Conservation (phyloP, 2,113 vertebrate species). For the Synchiropus splendidus region DNA sequence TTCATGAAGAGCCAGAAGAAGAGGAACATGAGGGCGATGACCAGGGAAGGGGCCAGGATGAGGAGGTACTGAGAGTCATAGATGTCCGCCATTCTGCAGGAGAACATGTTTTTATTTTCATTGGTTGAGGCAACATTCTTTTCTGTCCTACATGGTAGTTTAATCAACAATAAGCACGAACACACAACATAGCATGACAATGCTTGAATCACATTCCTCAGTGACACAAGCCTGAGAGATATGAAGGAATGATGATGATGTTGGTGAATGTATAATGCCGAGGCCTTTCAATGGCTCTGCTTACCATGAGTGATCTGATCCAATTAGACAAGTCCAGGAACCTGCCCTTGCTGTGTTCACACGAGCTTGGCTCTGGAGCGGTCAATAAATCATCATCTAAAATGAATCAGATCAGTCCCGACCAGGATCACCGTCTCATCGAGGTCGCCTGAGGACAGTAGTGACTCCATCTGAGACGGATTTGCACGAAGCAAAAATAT, state of each 20-base stretch:
- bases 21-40: slow-evolving; percentile 90
- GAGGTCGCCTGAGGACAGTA: slow-evolving; percentile 3
- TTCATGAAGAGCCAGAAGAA: slow-evolving; percentile 99
- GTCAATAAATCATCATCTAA: background rate
- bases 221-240: no score
- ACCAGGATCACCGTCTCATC: no score
- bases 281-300: slow-evolving; percentile 14
- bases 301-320: slow-evolving; percentile 57
- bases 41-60: slow-evolving; percentile 85
- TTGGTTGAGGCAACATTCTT: no score
- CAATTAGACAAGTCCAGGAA: slow-evolving; percentile 59
- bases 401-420: no score
- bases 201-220: no score
- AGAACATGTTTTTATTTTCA: background rate
- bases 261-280: slow-evolving; percentile 11
- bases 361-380: slow-evolving; percentile 1
- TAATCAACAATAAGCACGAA: no score
- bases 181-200: background rate
- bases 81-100: slow-evolving; percentile 80
- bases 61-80: slow-evolving; percentile 94
- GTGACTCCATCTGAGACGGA: slow-evolving; percentile 29
- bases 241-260: background rate
- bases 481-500: slow-evolving; percentile 59
- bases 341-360: slow-evolving; percentile 37
- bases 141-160: no score